Base-by-base conservation (phyloP, 2,888 invertebrate species). In the Drosophila atripex region DNA sequence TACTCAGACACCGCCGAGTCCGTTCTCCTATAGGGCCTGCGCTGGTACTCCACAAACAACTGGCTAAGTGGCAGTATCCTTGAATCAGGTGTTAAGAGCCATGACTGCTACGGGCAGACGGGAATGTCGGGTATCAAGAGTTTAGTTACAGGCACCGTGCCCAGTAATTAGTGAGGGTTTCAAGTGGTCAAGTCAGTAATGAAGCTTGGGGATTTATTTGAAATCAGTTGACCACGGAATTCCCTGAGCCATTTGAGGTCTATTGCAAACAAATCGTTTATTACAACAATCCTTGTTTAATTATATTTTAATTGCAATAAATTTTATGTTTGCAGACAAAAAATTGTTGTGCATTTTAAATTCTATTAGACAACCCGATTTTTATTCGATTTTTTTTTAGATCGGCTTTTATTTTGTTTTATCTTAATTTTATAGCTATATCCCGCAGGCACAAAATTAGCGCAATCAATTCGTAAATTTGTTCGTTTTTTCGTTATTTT, bases 391-490 rank as follows among this genome's bases (percentile, higher is more conserved):
- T 45, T 8, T 11, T 8, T 21, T 35, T 12, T 25, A 46, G 46
- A 32, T 43, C n/a, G n/a, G 21, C 8, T 41, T 41, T 14, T 23
- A 23, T 16, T 38, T 38, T 21, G 28, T 52, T 63, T n/a, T 8
- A 16, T 63, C 35, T 30, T 16, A 11, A 59, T 30, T 61, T 61
- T 16, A 61, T 61, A 39, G 30, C 43, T 23, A 16, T 49, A 6
- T 28, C 51, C 14, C 9, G 18, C 30, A 16, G 46, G 49, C 57
- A 71, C 63, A 75, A 86, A 77, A 83, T 86, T 82, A 83, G 72
- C 77, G 49, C 57, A 86, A 83, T 82, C 70, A 82, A 77, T 83
- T 83, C 72, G 66, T 52, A 69, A 77, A 83, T 72, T 76, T 61
- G 54, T 73, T 70, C 35, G 52, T 59, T 74, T 55, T 50, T 35